Conservation (phyloP, 2,113 vertebrate species). For the Etheostoma spectabile region DNA sequence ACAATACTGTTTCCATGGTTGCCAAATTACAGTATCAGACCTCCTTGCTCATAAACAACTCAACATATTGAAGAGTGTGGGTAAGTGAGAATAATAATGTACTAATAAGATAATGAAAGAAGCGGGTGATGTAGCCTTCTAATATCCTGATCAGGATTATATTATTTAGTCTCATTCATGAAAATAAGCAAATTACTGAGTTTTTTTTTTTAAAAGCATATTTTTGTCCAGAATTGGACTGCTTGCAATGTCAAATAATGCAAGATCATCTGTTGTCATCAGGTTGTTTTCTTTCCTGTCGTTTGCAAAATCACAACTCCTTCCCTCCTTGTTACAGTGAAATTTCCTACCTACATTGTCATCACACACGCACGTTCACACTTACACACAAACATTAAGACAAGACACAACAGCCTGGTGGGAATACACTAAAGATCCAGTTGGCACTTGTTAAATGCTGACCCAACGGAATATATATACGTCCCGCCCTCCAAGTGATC, state of each 20-base stretch:
- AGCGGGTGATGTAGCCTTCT: constrained; percentile 7
- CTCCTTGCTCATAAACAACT: constrained; percentile 43
- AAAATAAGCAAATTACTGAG: constrained; percentile 12
- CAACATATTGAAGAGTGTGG: constrained; percentile 37
- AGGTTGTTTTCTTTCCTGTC: constrained; percentile 57
- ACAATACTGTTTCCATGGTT: constrained; percentile 75
- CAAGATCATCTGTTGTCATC: constrained; percentile 33
- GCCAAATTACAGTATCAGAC: constrained; percentile 59
- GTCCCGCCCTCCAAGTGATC: constrained; percentile 49
- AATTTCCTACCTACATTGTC: constrained; percentile 39
- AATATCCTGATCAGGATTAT: background rate
- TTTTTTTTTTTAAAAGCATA: background rate
- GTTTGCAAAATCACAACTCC: no score
- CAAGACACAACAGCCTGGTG: constrained; percentile 46
- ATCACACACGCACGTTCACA: constrained; percentile 32
- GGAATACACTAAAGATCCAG: constrained; percentile 68
- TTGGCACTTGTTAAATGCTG: constrained; percentile 79
- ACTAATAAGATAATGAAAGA: background rate
- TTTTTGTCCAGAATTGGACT: background rate
- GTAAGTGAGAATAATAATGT: background rate
- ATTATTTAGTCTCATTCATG: constrained; percentile 32
- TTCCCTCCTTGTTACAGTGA: constrained; percentile 35
- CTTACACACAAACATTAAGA: constrained; percentile 22
- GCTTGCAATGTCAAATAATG: no score
- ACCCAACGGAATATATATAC: constrained; percentile 64